Evolutionary conservation across 2,888 invertebrate species (phyloP), one percentile per base, ranked within the genome.

Genomic region (Erpobdella octoculata): DNA sequence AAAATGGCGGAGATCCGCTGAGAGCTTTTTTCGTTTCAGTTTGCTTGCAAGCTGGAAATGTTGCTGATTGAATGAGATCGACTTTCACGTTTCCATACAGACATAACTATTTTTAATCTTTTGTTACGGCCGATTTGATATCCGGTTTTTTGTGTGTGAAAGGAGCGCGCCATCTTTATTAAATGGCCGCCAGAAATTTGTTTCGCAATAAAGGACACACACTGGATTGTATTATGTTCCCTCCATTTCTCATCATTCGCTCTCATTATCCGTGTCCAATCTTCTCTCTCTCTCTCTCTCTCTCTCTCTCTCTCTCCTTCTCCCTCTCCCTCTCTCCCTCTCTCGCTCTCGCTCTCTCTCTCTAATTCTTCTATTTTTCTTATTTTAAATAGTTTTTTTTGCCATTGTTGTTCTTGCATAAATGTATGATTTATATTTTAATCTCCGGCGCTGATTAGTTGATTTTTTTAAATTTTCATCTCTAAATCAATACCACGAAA

Each of bases 121-220:
- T 53, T 53, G 53, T 53, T 53, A n/a, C n/a, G 21, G 53, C 18
- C 53, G 28, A n/a, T n/a, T n/a, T 53, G 53, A 53, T 53, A 53
- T 53, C 53, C 53, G 5, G 21, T 28, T 53, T 28, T 21, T 28
- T 28, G n/a, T n/a, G 53, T 21, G 28, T 25, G 53, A 53, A 53
- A 25, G 53, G 53, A 53, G 28, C 21, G 21, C 21, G 53, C 53
- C 53, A 53, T n/a, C n/a, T n/a, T 53, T 53, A 53, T 53, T 53
- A 53, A 53, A 53, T 53, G 53, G 53, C 53, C 53, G 53, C 21
- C 53, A 53, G 21, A 41, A 9, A 41, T 41, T 9, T 18, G 41
- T 18, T n/a, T 9, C 41, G 18, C 41, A 41, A 9, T 12, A 9
- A 18, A 9, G 18, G 9, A 41, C 41, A 41, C 41, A 12, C 41